Evolutionary conservation across 2,888 invertebrate species (phyloP).

Genomic region (Hyposoter dolosus): DNA sequence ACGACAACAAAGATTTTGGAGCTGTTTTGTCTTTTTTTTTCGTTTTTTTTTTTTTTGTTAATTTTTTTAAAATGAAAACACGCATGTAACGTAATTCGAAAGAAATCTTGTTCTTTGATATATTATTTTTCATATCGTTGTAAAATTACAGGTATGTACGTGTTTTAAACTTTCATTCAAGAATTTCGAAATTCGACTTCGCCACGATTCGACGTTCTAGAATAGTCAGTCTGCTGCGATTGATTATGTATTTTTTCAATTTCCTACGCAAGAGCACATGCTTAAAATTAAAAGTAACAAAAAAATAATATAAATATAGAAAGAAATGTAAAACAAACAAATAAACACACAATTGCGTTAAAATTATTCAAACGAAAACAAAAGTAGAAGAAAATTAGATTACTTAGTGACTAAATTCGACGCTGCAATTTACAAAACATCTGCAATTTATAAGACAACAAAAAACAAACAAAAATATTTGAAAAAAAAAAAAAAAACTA

Average conservation of each 20-base stretch:
- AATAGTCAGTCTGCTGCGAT: conserved; percentile 65
- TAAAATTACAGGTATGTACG: conserved; percentile 61
- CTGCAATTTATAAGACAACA: conserved; percentile 47
- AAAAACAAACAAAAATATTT: conserved; percentile 23
- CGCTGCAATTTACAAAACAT: conserved; percentile 68
- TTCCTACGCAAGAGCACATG: conserved; percentile 59
- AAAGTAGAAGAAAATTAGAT: conserved; percentile 39
- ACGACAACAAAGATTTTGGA: conserved; percentile 34
- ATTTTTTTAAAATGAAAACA: conserved; percentile 41
- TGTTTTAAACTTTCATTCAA: conserved; percentile 51
- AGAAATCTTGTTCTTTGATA: conserved; percentile 27
- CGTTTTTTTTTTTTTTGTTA: not conserved
- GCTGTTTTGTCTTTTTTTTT: not conserved
- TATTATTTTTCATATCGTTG: conserved; percentile 36
- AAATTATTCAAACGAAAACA: conserved; percentile 47
- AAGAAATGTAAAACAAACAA: conserved; percentile 27
- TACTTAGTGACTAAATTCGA: conserved; percentile 70
- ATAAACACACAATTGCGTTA: conserved; percentile 51
- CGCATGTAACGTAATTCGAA: conserved; percentile 27
- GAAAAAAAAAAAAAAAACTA: conserved; percentile 48
- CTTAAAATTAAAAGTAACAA: conserved; percentile 45
- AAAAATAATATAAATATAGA: conserved; percentile 41
- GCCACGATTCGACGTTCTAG: conserved; percentile 55
- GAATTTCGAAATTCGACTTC: conserved; percentile 45
- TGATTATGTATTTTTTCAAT: conserved; percentile 27